Conservation (phyloP, 2,888 invertebrate species). For the Halocaridina rubra region DNA sequence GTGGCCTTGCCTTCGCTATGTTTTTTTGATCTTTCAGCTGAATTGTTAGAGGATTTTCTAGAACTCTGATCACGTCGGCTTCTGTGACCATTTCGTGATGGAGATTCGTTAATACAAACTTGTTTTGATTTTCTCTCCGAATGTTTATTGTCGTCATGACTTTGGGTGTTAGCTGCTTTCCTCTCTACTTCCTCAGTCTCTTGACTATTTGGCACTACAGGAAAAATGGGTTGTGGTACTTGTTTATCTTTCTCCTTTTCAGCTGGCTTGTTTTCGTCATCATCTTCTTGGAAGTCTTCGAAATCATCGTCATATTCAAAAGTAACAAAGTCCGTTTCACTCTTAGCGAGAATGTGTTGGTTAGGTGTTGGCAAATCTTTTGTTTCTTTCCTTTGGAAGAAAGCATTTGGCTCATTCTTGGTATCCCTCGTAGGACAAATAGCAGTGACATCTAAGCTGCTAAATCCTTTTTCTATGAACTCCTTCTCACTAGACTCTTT, state of each 20-base stretch:
- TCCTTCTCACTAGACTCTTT: constrained; percentile 26
- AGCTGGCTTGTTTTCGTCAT: neutral
- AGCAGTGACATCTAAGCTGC: constrained; percentile 13
- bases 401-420: neutral
- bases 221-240: no score
- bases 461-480: neutral
- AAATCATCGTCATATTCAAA: constrained; percentile 44
- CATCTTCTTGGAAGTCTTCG: constrained; percentile 41
- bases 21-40: neutral
- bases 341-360: constrained; percentile 15
- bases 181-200: neutral
- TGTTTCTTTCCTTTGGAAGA: neutral
- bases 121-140: neutral
- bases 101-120: neutral
- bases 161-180: neutral
- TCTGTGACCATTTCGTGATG: neutral
- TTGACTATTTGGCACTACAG: no score
- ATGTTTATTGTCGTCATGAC: neutral
- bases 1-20: constrained; percentile 21
- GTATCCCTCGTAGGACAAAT: neutral
- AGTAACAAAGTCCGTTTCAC: constrained; percentile 12
- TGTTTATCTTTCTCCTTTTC: neutral
- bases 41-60: neutral
- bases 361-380: neutral
- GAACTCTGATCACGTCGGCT: constrained; percentile 6